phyloP scores from a whole-genome alignment of 2,797 vertebrate species.

The Petrocephalus schoutedeni region DNA sequence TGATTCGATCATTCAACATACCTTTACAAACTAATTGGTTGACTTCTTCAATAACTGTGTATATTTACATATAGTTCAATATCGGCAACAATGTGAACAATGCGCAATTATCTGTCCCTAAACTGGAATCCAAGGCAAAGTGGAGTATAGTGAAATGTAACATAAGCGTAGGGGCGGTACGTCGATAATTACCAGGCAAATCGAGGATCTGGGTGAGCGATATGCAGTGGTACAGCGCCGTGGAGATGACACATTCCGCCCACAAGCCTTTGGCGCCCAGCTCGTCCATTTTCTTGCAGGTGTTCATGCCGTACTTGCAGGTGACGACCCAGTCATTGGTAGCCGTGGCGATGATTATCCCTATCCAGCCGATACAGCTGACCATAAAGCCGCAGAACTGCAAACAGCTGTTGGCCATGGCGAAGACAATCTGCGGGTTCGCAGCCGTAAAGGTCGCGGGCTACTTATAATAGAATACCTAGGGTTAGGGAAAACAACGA shows the following conservation, averaged over 20 bases:
- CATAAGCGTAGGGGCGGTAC: not conserved
- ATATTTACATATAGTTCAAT: not conserved
- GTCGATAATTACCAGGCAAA: constrained; percentile 73
- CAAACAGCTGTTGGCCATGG: constrained; percentile 83
- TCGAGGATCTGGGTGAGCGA: constrained; percentile 83
- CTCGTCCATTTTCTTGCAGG: constrained; percentile 87
- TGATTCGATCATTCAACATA: not conserved
- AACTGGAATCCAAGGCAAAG: not conserved
- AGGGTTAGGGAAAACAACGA: not conserved
- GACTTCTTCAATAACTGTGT: not conserved
- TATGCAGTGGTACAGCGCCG: constrained; percentile 83
- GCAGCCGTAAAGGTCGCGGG: not conserved
- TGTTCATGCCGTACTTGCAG: constrained; percentile 80
- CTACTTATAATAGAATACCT: not conserved
- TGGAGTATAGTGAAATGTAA: not conserved
- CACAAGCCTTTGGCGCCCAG: constrained; percentile 85
- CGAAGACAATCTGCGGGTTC: not conserved
- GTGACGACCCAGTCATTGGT: constrained; percentile 95
- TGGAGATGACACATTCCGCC: constrained; percentile 87
- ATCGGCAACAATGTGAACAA: not conserved
- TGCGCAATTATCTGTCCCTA: not conserved
- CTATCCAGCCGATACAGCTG: constrained; percentile 84
- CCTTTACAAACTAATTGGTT: not conserved
- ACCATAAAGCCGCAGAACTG: constrained; percentile 73
- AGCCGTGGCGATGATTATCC: constrained; percentile 82